Evolutionary conservation across 2,888 invertebrate species (phyloP).

Genomic region (Apotomis betuletana): DNA sequence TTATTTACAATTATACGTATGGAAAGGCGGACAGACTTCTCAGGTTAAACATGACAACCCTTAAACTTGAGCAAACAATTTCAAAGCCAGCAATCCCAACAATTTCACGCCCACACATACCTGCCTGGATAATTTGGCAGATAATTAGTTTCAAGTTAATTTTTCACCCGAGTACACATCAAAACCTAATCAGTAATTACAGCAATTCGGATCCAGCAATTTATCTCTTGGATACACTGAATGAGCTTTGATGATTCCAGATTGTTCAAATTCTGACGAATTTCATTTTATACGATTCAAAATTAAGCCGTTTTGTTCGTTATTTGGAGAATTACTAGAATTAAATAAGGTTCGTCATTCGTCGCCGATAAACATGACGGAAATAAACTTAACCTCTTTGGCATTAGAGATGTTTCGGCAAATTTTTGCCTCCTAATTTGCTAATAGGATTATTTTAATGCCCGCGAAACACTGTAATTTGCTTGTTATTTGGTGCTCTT

Average conservation of each 20-base stretch:
- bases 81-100: slow-evolving; percentile 2
- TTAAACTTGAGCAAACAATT: slow-evolving; percentile 7
- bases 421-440: slow-evolving; percentile 22
- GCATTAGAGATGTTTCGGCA: not conserved
- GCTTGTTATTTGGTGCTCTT: slow-evolving; percentile 10
- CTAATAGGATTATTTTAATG: slow-evolving; percentile 33
- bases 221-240: slow-evolving; percentile 37
- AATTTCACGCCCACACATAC: slow-evolving; percentile 17
- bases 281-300: slow-evolving; percentile 34
- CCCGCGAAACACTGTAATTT: slow-evolving; percentile 9
- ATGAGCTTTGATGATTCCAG: slow-evolving; percentile 34
- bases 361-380: slow-evolving; percentile 19
- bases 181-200: slow-evolving; percentile 38
- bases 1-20: too few species aligned
- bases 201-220: slow-evolving; percentile 40
- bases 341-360: slow-evolving; percentile 24
- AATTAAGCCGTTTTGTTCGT: slow-evolving; percentile 38
- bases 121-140: not conserved
- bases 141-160: slow-evolving; percentile 37
- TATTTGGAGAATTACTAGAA: slow-evolving; percentile 32
- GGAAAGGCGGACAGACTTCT: too few species aligned
- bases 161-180: slow-evolving; percentile 39
- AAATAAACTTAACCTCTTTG: slow-evolving; percentile 26
- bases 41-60: not conserved
- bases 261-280: slow-evolving; percentile 27